Conservation (phyloP, 64 coral and sea anemone genomes). For the Stichodactyla helianthus region DNA sequence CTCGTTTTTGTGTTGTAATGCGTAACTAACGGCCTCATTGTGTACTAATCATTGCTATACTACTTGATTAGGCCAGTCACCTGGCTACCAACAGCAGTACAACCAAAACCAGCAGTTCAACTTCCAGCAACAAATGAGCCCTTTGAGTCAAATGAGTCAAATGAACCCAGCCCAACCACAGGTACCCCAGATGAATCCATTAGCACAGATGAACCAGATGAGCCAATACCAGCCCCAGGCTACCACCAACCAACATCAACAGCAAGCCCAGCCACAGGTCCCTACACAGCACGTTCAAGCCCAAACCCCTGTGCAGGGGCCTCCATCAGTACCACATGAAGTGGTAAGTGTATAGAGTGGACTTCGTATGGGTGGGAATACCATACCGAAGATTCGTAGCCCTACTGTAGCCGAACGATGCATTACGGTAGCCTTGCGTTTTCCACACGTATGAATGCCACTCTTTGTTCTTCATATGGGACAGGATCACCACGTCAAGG, state of each 20-base stretch:
- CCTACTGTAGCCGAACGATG: no score
- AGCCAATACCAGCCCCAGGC: neutral
- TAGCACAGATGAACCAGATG: slow-evolving; percentile 44
- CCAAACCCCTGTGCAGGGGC: neutral
- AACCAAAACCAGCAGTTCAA: slow-evolving; percentile 52
- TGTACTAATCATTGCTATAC: neutral
- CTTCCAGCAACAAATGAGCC: slow-evolving; percentile 57
- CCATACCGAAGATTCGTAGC: no score
- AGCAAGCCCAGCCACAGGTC: slow-evolving; percentile 22
- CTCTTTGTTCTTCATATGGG: no score
- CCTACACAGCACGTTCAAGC: slow-evolving; percentile 6
- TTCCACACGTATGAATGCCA: no score
- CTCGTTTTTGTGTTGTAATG: no score
- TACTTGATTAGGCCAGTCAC: neutral
- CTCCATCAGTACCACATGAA: slow-evolving; percentile 13
- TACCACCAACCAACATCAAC: slow-evolving; percentile 25
- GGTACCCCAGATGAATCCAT: slow-evolving; percentile 51
- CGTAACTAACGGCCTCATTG: no score
- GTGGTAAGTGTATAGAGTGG: neutral
- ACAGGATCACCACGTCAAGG: no score
- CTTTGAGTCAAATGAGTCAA: slow-evolving; percentile 32
- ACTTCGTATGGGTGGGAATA: no score
- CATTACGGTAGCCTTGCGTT: no score
- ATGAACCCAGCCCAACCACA: slow-evolving; percentile 49
- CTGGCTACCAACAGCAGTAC: slow-evolving; percentile 40